Evolutionary conservation across 1,140 invertebrate species (phyloP).

Genomic region (Tetramorium alpestre): DNA sequence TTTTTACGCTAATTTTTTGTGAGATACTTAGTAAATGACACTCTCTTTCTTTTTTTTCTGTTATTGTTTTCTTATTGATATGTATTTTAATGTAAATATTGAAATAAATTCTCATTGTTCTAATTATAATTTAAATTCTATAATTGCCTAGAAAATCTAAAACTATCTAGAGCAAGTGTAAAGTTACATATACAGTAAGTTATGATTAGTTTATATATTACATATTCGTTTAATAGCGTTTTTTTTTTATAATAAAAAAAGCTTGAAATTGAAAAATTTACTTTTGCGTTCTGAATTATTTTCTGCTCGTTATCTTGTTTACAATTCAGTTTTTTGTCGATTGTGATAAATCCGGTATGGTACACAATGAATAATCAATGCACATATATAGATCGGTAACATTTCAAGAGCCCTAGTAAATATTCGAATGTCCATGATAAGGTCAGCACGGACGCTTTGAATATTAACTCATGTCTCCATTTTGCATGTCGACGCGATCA

Average conservation of each 20-base stretch:
- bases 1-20: neutral
- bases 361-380: conserved; percentile 42
- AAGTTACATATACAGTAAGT: neutral
- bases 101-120: neutral
- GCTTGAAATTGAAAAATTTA: neutral
- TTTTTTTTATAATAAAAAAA: neutral
- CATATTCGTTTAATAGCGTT: neutral
- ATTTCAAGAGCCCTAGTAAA: conserved; percentile 31
- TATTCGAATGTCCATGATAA: conserved; percentile 39
- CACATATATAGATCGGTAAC: conserved; percentile 8
- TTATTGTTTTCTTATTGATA: conserved; percentile 1
- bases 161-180: neutral
- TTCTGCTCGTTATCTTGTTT: neutral
- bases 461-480: conserved; percentile 53
- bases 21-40: neutral
- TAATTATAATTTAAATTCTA: neutral
- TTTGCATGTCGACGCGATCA: conserved; percentile 52
- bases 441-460: conserved; percentile 14
- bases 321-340: neutral
- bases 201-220: conserved; percentile 1
- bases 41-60: neutral
- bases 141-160: neutral
- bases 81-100: neutral
- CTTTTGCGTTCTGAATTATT: neutral
- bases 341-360: conserved; percentile 1